Conservation (phyloP, 2,797 vertebrate genomes). For the Lacerta viridis region DNA sequence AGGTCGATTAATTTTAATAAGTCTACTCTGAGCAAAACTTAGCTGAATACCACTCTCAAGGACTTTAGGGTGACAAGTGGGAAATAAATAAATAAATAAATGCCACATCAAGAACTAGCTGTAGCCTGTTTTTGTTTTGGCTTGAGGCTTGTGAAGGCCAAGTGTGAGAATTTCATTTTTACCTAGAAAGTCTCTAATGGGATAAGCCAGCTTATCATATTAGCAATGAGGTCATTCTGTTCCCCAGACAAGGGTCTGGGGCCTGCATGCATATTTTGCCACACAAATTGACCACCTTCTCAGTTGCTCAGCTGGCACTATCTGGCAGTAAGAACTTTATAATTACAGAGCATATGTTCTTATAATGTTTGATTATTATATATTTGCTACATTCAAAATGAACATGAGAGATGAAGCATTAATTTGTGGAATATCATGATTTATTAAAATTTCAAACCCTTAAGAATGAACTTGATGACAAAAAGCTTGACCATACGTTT, state of each 20-base stretch:
- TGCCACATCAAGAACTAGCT: too few species aligned
- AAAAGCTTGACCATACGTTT: background rate
- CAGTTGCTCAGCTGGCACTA: background rate
- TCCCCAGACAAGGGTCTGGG: background rate
- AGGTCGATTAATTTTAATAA: too few species aligned
- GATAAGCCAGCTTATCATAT: background rate
- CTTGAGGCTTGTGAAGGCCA: background rate
- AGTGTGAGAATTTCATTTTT: background rate
- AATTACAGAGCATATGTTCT: background rate
- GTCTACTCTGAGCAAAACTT: too few species aligned
- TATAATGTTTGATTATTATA: background rate
- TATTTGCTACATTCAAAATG: background rate
- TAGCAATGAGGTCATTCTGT: background rate
- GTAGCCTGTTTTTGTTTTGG: background rate
- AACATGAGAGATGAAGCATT: background rate
- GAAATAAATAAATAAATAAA: too few species aligned
- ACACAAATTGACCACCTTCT: background rate
- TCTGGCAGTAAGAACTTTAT: background rate
- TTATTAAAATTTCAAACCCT: background rate
- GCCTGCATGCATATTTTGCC: background rate
- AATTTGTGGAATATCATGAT: background rate
- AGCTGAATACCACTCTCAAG: too few species aligned
- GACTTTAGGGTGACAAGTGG: too few species aligned
- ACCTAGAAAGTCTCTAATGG: background rate
- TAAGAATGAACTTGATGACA: background rate